Evolutionary conservation across 2,888 invertebrate genomes (phyloP).

Genomic region (Meiosimyza platycephala): DNA sequence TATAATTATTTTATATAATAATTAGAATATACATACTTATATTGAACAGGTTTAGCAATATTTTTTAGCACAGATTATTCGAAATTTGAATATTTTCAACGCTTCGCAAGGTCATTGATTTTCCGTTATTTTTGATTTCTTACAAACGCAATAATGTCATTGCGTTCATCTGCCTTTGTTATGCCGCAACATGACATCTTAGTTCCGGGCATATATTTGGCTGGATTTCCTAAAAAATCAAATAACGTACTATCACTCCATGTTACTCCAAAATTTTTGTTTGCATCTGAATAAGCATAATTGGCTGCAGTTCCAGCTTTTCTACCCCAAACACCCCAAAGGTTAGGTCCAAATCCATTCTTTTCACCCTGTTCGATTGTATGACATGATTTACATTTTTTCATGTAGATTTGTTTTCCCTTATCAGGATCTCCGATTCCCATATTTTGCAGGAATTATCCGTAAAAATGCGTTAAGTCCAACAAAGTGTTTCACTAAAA

Average conservation of each 20-base stretch:
- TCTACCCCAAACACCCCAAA: constrained; percentile 89
- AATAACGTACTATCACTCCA: constrained; percentile 95
- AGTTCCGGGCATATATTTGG: constrained; percentile 99
- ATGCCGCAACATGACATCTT: constrained; percentile 99
- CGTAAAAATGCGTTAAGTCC: constrained; percentile 20
- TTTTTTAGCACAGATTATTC: no score
- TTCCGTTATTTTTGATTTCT: no score
- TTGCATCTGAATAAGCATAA: constrained; percentile 92
- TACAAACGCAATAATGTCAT: constrained; percentile 83
- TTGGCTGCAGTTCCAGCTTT: constrained; percentile 94
- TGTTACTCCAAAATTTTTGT: constrained; percentile 94
- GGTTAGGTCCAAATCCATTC: constrained; percentile 97
- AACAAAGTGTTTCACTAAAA: constrained; percentile 39
- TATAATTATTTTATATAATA: no score
- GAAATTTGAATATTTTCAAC: no score
- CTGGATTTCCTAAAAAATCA: constrained; percentile 96
- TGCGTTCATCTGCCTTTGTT: constrained; percentile 95
- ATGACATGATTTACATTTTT: constrained; percentile 97
- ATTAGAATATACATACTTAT: no score
- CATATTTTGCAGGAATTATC: constrained; percentile 68
- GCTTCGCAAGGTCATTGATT: no score
- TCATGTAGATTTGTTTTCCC: constrained; percentile 96
- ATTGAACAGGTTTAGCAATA: no score
- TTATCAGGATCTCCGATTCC: constrained; percentile 92
- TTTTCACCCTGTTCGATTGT: constrained; percentile 93